Conservation (phyloP, 1,140 invertebrate species). For the Yoshiicerus persimilis region DNA sequence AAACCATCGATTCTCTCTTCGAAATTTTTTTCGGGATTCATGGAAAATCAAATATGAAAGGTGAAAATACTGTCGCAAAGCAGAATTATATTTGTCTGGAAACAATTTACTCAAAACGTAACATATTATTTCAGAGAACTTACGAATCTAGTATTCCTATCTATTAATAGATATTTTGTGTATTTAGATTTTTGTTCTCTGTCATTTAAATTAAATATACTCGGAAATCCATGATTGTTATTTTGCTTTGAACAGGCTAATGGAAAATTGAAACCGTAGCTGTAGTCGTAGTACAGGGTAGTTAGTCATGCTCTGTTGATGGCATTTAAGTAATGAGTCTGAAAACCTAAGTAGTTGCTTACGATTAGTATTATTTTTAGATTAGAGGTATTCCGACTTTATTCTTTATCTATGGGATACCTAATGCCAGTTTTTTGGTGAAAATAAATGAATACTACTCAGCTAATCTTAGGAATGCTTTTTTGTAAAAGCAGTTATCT, state of each 20-base stretch:
- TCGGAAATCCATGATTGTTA: no score
- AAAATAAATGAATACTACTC: background rate
- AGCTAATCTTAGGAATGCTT: background rate
- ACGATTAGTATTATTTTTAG: no score
- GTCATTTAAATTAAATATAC: no score
- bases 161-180: no score
- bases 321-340: background rate
- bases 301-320: no score
- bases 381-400: background rate
- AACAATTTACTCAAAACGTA: no score
- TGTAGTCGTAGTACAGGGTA: no score
- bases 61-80: background rate
- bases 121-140: no score
- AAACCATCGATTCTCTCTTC: background rate
- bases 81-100: background rate
- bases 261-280: no score
- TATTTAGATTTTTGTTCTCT: no score
- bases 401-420: background rate
- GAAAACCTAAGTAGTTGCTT: background rate
- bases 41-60: background rate
- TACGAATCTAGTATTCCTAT: no score
- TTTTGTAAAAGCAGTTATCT: background rate
- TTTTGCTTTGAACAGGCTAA: no score
- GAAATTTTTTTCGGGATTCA: background rate
- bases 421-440: background rate